Evolutionary conservation across 92 coral and sea anemone species (phyloP).

Genomic region (Metridium senile): DNA sequence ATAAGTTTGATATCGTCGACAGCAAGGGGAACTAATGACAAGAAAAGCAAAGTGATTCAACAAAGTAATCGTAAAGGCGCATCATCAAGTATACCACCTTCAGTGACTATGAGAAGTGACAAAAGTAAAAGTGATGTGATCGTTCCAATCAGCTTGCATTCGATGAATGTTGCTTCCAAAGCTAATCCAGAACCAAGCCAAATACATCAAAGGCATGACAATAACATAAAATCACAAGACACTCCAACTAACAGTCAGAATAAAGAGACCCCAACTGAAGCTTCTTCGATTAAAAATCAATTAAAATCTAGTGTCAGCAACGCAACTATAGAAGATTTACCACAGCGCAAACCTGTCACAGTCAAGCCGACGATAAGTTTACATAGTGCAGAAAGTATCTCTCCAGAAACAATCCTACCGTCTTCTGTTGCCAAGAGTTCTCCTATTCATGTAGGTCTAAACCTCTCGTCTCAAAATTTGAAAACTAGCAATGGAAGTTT

Average conservation of each 20-base stretch:
- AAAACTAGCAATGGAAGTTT: not conserved
- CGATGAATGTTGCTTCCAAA: no score
- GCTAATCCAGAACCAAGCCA: not conserved
- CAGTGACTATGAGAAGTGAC: not conserved
- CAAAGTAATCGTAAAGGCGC: not conserved
- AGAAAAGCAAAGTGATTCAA: not conserved
- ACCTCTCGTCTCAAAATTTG: no score
- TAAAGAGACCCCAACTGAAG: no score
- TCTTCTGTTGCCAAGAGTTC: not conserved
- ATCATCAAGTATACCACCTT: not conserved
- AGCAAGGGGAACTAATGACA: not conserved
- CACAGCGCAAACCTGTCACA: not conserved
- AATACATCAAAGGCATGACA: not conserved
- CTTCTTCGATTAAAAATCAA: no score
- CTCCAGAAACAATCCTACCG: not conserved
- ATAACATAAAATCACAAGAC: not conserved
- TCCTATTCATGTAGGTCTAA: no score
- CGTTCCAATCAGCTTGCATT: no score
- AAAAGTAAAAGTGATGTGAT: not conserved
- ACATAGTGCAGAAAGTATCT: not conserved
- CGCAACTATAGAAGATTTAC: not conserved
- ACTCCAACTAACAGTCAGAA: no score
- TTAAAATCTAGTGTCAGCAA: not conserved
- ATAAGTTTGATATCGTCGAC: conserved; percentile 23
- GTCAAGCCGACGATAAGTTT: not conserved